phyloP scores from a whole-genome alignment of 2,888 invertebrate species.

The Catotricha subobsoleta region DNA sequence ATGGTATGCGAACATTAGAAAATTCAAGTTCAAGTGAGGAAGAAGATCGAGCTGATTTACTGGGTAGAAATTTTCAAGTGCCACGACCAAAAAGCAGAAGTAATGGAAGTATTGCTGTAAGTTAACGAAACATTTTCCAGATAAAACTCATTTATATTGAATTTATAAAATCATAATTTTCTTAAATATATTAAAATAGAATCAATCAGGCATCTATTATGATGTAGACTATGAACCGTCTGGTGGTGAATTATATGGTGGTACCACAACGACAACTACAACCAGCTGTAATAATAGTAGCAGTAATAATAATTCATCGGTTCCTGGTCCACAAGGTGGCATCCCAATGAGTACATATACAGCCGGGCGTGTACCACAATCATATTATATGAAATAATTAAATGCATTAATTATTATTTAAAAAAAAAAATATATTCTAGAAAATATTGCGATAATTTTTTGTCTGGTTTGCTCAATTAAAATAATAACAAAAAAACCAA shows the following conservation, averaged over 20 bases:
- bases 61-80: slow-evolving; percentile 54
- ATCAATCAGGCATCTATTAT: slow-evolving; percentile 78
- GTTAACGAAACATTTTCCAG: too few species aligned
- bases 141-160: neutral
- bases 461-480: too few species aligned
- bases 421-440: too few species aligned
- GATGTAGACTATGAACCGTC: slow-evolving; percentile 70
- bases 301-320: slow-evolving; percentile 28
- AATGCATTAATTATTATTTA: too few species aligned
- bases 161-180: neutral
- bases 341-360: slow-evolving; percentile 74
- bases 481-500: too few species aligned
- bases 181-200: slow-evolving; percentile 35
- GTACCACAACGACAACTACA: slow-evolving; percentile 27
- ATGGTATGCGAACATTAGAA: slow-evolving; percentile 32
- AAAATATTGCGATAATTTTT: too few species aligned
- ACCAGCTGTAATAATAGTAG: slow-evolving; percentile 16
- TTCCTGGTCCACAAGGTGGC: slow-evolving; percentile 40
- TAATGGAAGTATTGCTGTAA: slow-evolving; percentile 35
- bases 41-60: slow-evolving; percentile 59
- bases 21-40: slow-evolving; percentile 40
- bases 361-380: slow-evolving; percentile 47
- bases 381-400: slow-evolving; percentile 30
- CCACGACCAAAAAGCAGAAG: slow-evolving; percentile 70
- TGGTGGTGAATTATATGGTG: slow-evolving; percentile 32